Evolutionary conservation across 2,888 invertebrate species (phyloP).

Genomic region (Pseudoips prasinana): DNA sequence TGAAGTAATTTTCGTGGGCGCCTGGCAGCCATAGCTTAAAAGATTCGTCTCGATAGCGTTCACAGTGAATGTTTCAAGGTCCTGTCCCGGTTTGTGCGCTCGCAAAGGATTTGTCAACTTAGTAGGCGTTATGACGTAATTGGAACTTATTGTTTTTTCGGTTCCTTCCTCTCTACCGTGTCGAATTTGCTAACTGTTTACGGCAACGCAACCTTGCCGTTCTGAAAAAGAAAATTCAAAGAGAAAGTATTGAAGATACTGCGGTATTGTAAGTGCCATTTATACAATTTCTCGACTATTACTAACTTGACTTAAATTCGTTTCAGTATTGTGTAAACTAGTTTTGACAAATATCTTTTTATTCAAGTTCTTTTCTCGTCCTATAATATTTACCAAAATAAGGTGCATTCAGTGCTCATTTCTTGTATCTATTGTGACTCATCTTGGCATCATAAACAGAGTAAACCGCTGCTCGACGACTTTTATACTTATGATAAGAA

Average conservation of each 20-base stretch:
- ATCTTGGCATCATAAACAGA: too few relatives aligned
- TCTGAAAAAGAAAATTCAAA: slow-evolving; percentile 3
- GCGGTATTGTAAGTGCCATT: slow-evolving; percentile 7
- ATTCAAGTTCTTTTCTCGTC: too few relatives aligned
- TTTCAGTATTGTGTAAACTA: too few relatives aligned
- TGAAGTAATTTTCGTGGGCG: slow-evolving; percentile 63
- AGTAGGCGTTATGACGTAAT: slow-evolving; percentile 71
- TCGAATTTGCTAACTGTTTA: slow-evolving; percentile 3
- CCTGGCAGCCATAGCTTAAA: slow-evolving; percentile 52
- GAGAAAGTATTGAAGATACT: slow-evolving; percentile 13
- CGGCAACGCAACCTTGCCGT: too few relatives aligned
- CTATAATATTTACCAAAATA: too few relatives aligned
- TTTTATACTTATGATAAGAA: too few relatives aligned
- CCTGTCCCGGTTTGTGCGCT: slow-evolving; percentile 70
- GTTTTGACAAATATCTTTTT: too few relatives aligned
- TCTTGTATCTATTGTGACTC: too few relatives aligned
- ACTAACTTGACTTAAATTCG: too few relatives aligned
- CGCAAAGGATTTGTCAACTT: slow-evolving; percentile 75
- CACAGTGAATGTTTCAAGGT: slow-evolving; percentile 79
- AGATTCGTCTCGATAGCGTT: slow-evolving; percentile 76
- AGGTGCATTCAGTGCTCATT: too few relatives aligned
- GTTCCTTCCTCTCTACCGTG: slow-evolving; percentile 26
- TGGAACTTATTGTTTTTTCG: slow-evolving; percentile 44
- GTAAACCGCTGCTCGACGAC: too few relatives aligned
- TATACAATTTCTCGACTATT: too few relatives aligned